Evolutionary conservation across 2,797 vertebrate genomes (phyloP).

Genomic region (Rhinophrynus dorsalis): DNA sequence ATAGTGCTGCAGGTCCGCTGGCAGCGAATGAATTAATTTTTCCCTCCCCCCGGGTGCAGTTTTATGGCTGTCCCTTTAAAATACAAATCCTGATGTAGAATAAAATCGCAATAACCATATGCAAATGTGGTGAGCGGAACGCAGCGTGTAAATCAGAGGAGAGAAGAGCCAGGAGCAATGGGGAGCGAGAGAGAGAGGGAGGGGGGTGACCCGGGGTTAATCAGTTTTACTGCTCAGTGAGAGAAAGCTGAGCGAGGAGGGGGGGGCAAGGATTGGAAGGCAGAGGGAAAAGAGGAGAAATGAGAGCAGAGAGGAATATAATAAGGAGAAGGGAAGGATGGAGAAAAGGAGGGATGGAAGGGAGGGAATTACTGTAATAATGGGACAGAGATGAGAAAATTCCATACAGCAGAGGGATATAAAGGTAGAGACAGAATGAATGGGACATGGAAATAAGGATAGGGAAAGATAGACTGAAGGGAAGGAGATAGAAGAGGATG

Average conservation of each 20-base stretch:
- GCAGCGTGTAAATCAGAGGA: constrained; percentile 66
- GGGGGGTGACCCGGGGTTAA: constrained; percentile 66
- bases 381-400: no score
- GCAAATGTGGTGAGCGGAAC: constrained; percentile 63
- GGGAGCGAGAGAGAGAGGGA: constrained; percentile 60
- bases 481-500: no score
- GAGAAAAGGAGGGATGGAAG: no score
- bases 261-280: not conserved
- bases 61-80: constrained; percentile 61
- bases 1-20: not conserved
- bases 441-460: no score
- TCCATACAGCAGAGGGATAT: no score
- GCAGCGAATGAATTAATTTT: not conserved
- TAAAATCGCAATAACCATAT: constrained; percentile 61
- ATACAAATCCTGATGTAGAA: constrained; percentile 63
- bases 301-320: not conserved
- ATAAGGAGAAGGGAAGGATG: not conserved
- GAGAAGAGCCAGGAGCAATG: constrained; percentile 67
- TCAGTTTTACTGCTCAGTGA: constrained; percentile 71
- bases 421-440: no score
- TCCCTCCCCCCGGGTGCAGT: constrained; percentile 22
- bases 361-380: no score
- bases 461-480: not conserved
- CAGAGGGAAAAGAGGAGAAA: constrained; percentile 18
- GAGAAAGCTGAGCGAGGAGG: constrained; percentile 53